A percentile compares a stretch with the other conserved stretches of the same genome.
Evolutionary conservation across 53 echinoderm and acorn worm species (phyloP).

Genomic region (Stichopus horrens): DNA sequence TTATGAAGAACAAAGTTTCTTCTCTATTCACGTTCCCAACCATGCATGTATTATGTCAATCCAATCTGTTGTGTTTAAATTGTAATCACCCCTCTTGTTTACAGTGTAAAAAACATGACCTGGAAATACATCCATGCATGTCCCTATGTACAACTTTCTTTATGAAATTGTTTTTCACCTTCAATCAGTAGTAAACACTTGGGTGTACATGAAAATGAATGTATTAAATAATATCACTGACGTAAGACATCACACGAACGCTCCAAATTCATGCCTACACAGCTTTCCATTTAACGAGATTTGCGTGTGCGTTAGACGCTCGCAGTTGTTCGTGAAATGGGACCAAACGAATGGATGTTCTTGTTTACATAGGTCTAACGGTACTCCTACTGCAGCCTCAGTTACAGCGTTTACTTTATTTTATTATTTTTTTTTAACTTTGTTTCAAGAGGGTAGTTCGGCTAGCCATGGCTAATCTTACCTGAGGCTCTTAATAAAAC

Average conservation of each 20-base stretch:
- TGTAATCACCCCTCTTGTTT: not conserved
- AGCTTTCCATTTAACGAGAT: constrained; percentile 31
- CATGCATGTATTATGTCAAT: not conserved
- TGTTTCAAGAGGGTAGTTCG: too few species aligned
- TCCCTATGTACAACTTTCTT: not conserved
- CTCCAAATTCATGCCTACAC: not conserved
- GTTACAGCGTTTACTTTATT: too few species aligned
- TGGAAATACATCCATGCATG: not conserved
- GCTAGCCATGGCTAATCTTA: too few species aligned
- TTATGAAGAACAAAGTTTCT: too few species aligned
- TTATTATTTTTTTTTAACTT: too few species aligned
- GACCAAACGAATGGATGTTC: not conserved
- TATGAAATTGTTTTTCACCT: not conserved
- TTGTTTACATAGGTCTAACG: too few species aligned
- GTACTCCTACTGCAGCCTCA: too few species aligned
- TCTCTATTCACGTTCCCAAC: not conserved
- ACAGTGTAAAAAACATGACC: not conserved
- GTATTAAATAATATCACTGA: not conserved
- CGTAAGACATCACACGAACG: not conserved
- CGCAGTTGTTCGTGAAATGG: constrained; percentile 52
- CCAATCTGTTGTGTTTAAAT: not conserved
- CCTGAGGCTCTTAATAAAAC: too few species aligned
- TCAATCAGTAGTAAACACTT: not conserved
- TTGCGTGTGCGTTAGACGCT: constrained; percentile 50
- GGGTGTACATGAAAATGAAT: not conserved